Evolutionary conservation across 2,797 vertebrate species (phyloP).

Genomic region (Manis crassicaudata): DNA sequence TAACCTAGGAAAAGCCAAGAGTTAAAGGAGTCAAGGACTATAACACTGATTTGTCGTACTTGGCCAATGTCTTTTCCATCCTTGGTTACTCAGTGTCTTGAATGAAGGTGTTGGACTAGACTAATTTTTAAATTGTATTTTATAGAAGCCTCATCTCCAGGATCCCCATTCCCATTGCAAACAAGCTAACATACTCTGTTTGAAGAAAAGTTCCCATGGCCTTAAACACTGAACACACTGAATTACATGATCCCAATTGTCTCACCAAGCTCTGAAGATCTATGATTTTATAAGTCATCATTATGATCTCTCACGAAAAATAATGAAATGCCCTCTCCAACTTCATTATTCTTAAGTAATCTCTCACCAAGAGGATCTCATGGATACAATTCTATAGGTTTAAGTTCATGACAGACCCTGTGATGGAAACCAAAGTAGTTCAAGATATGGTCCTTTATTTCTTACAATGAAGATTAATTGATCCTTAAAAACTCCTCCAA

Average conservation of each 20-base stretch:
- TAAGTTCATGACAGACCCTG: neutral
- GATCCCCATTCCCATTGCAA: neutral
- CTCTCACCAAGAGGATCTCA: neutral
- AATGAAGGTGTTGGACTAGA: neutral
- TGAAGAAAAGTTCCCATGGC: neutral
- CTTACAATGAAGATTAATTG: neutral
- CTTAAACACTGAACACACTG: neutral
- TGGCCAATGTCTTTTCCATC: neutral
- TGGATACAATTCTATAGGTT: neutral
- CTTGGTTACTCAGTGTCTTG: neutral
- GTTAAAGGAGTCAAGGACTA: neutral
- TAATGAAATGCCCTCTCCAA: neutral
- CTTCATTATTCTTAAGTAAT: neutral
- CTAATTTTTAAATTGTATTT: neutral
- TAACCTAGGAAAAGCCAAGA: neutral
- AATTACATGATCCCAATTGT: neutral
- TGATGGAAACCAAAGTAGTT: neutral
- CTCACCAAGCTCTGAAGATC: neutral
- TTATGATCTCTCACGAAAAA: neutral
- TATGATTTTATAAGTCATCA: neutral
- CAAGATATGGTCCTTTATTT: neutral
- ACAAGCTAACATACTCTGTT: neutral
- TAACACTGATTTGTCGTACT: neutral
- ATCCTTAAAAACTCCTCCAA: neutral
- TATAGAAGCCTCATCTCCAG: neutral